Conservation (phyloP, 2,797 vertebrate genomes). For the Babyrousa celebensis region DNA sequence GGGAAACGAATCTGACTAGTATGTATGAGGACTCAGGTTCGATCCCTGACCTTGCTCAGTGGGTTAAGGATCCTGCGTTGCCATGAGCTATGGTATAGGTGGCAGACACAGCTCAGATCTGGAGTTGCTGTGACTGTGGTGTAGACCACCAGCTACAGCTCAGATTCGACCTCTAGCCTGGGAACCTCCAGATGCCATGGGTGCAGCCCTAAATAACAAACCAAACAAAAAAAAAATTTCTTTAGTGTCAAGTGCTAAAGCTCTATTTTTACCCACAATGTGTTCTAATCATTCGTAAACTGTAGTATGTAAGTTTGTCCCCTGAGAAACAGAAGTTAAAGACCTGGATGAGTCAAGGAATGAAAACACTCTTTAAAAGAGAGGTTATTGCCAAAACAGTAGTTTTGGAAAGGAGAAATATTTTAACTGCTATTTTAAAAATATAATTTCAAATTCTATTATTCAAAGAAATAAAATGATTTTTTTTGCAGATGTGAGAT, state of each 20-base stretch:
- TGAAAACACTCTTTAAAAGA: not conserved
- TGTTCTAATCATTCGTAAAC: not conserved
- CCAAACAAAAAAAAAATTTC: no score
- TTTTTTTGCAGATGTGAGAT: not conserved
- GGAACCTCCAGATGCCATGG: no score
- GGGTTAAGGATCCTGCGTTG: no score
- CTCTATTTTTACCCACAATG: not conserved
- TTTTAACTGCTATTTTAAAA: not conserved
- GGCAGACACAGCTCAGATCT: no score
- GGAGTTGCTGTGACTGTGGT: no score
- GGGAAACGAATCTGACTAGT: no score
- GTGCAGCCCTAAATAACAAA: no score
- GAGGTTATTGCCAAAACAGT: not conserved
- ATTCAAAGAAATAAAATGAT: not conserved
- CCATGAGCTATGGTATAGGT: no score
- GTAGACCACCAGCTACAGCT: no score
- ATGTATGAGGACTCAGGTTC: no score
- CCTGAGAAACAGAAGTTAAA: not conserved
- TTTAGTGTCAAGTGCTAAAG: slow-evolving; percentile 13
- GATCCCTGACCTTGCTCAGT: no score
- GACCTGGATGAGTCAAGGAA: not conserved
- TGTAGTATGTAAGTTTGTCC: not conserved
- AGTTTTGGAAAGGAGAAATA: not conserved
- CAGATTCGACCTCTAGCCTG: no score
- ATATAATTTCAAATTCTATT: not conserved